Evolutionary conservation across 2,797 vertebrate species (phyloP), one percentile per base, ranked within the genome.

Genomic region (Myotis findleyi): DNA sequence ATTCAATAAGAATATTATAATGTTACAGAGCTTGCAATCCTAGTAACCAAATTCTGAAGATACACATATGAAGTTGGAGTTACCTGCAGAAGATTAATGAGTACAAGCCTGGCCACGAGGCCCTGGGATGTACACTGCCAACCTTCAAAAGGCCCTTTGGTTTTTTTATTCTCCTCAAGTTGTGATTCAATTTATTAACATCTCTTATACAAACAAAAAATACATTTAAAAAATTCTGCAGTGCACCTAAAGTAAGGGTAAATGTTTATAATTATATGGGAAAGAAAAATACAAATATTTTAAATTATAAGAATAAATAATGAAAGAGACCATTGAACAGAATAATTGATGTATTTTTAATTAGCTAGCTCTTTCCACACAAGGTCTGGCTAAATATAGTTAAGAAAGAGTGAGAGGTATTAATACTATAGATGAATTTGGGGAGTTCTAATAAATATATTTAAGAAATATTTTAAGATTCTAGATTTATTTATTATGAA

Each of bases 401-500:
- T 95, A 68, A 38, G 12, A 79, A 79, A 81, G 18, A 9, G 4
- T n/a, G 7, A 76, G 51, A 87, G 14, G 33, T 64, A 79, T 3
- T 64, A 68, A 91, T 66, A 17, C 47, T 76, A 11, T 55, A 49
- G 44, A 76, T 87, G 47, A 76, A 83, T 59, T 89, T 84, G 25
- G 4, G 11, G 10, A 59, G 57, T 95, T 96, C 87, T 69, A 83
- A 27, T 57, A 90, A 64, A 49, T 47, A 41, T 1, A 82, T 16
- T 27, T 89, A 33, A 11, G 33, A 85, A 51, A n/a, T 38, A 51
- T 91, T 83, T 75, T 27, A 81, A 87, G 64, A 2, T 44, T n/a
- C 6, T 83, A 49, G 6, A 80, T 86, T n/a, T 90, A 87, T 95
- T 91, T 84, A 66, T 84, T 59, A 27, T 53, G 2, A 38, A 83